Evolutionary conservation across 1,140 invertebrate species (phyloP), one percentile per base, ranked within the genome.

Genomic region (Cotesia vestalis): DNA sequence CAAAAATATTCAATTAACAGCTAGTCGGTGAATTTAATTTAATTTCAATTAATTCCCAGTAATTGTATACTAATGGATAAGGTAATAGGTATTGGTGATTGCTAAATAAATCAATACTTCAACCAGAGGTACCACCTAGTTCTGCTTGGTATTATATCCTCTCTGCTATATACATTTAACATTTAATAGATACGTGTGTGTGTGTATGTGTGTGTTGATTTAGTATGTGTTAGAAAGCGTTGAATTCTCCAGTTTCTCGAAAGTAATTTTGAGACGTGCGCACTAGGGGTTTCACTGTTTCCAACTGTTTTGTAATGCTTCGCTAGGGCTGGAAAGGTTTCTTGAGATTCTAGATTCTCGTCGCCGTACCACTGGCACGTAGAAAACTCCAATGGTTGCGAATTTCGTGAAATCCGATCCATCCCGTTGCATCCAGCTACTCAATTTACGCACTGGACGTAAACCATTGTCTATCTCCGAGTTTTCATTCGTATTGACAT

Each of bases 261-360:
- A 46, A 12, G 52, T 64, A 66, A 72, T 66, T 72, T 38, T 40
- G 35, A 34, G 53, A 27, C 20, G 40, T 20, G 69, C 35, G 35
- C 17, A 53, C 17, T n/a, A 40, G 51, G 52, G 63, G 70, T 72
- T 72, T 72, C 70, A 36, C 36, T 57, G 40, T 60, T 66, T 64
- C 53, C 12, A 62, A 72, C 70, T 72, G 62, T 72, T 72, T 66
- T 72, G 69, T 64, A 71, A 71, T 71, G 69, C 69, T 71, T 71
- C 69, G 60, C 27, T 34, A 62, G 51, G 51, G 59, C 14, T 36
- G 51, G 46, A 55, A 66, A 57, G 70, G 62, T 66, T 72, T 72
- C 62, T 66, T 46, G 27, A 60, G 55, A 72, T 72, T 59, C 70
- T 46, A 9, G 12, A 55, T 55, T 27, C 40, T 46, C n/a, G 57